These are phyloP conservation scores for Hylyphantes graminicola DNA, from an alignment of 1,140 invertebrate genomes.

Conservation along the genomic window DNA sequence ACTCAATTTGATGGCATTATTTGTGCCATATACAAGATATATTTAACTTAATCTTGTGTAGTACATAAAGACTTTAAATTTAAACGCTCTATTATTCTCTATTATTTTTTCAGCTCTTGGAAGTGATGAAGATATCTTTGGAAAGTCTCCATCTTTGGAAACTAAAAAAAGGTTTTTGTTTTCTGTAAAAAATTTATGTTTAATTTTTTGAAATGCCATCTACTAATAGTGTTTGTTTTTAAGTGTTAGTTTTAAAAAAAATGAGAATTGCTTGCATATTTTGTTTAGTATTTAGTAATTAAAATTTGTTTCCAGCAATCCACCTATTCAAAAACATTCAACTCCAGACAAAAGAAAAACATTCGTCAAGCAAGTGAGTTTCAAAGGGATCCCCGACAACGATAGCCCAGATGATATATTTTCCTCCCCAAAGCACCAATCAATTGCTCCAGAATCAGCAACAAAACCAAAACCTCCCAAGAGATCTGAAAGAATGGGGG, in stretches of 20 bases:
- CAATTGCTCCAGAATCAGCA: not conserved
- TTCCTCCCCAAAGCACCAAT: not conserved
- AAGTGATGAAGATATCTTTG: not conserved
- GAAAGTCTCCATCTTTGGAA: not conserved
- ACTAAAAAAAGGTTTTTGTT: not conserved
- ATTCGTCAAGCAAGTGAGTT: slow-evolving; percentile 52
- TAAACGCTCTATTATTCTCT: no score
- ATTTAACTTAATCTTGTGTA: no score
- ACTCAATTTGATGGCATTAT: no score
- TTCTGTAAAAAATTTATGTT: not conserved
- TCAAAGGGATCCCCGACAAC: slow-evolving; percentile 33
- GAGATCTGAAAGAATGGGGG: slow-evolving; percentile 45
- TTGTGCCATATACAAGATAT: no score
- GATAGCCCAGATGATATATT: not conserved
- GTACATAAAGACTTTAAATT: no score
- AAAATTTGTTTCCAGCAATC: not conserved
- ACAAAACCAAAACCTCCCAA: not conserved
- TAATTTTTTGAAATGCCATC: not conserved
- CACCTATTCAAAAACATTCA: not conserved
- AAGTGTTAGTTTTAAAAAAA: no score
- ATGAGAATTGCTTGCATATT: no score
- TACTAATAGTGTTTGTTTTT: no score
- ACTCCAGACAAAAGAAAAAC: slow-evolving; percentile 9
- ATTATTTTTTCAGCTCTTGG: not conserved
- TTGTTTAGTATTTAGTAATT: not conserved